A percentile compares a stretch with the other conserved stretches of the same genome.
These are phyloP conservation scores for Bacillus rossius DNA, from an alignment of 1,140 invertebrate species.

Conservation along the genomic window DNA sequence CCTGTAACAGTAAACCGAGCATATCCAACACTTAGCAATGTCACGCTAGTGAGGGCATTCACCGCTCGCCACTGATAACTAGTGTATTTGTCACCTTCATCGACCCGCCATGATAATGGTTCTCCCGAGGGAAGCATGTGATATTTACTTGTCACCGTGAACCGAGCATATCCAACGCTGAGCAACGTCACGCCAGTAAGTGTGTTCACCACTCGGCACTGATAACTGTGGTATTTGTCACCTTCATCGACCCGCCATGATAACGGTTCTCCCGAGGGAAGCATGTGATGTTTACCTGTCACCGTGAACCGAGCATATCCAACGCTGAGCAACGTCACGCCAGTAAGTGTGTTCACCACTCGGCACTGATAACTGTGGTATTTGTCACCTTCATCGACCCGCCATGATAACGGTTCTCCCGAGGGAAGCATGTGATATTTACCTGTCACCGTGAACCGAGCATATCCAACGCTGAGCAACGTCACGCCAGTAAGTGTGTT, in stretches of 20 bases:
- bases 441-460: too few species aligned
- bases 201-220: conserved; percentile 39
- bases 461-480: too few species aligned
- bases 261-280: conserved; percentile 40
- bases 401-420: too few species aligned
- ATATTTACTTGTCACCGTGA: conserved; percentile 38
- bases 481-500: too few species aligned
- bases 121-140: conserved; percentile 40
- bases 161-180: conserved; percentile 20
- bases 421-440: too few species aligned
- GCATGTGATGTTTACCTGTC: conserved; percentile 39
- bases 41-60: conserved; percentile 38
- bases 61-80: conserved; percentile 41
- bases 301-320: too few species aligned
- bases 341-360: too few species aligned
- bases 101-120: conserved; percentile 37
- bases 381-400: too few species aligned
- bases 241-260: conserved; percentile 33
- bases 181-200: conserved; percentile 39
- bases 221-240: conserved; percentile 36
- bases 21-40: conserved; percentile 29
- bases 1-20: conserved; percentile 34
- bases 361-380: too few species aligned
- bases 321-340: too few species aligned
- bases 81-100: conserved; percentile 31